These are phyloP conservation scores for Pterostichus niger DNA, from an alignment of 2,888 invertebrate species.

Conservation along the genomic window DNA sequence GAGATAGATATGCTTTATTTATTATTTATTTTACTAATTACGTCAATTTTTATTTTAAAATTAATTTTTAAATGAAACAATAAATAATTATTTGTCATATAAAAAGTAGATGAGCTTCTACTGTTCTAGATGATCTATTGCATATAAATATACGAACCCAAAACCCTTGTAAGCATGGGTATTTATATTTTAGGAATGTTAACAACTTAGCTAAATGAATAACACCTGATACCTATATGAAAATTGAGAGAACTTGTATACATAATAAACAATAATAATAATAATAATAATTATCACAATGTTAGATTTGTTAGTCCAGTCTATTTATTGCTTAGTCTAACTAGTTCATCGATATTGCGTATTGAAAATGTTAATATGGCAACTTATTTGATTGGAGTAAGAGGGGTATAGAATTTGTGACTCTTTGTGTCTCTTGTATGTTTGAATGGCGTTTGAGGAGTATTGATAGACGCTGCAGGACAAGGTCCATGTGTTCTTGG, in stretches of 20 bases:
- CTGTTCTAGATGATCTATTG: conserved; percentile 33
- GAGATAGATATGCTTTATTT: conserved; percentile 9
- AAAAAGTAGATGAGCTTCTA: conserved; percentile 3
- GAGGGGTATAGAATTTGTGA: conserved; percentile 90
- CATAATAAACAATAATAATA: conserved; percentile 72
- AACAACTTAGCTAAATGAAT: conserved; percentile 57
- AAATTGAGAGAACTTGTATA: conserved; percentile 59
- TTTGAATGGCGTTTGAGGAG: conserved; percentile 87
- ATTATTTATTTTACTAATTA: background rate
- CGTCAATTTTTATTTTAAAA: background rate
- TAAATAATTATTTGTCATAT: conserved; percentile 33
- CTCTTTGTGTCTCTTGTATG: conserved; percentile 91
- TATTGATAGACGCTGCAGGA: conserved; percentile 88
- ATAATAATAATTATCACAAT: conserved; percentile 74
- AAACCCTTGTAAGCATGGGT: conserved; percentile 70
- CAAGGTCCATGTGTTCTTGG: conserved; percentile 87
- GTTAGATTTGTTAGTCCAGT: conserved; percentile 72
- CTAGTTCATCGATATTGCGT: too few species aligned
- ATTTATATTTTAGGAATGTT: conserved; percentile 69
- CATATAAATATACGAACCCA: conserved; percentile 70
- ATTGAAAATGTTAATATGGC: conserved; percentile 47
- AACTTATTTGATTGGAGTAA: conserved; percentile 77
- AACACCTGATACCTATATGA: conserved; percentile 62
- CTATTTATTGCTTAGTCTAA: conserved; percentile 65
- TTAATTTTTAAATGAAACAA: conserved; percentile 32